Conservation (phyloP, 2,113 vertebrate species). For the Hippolais icterina region DNA sequence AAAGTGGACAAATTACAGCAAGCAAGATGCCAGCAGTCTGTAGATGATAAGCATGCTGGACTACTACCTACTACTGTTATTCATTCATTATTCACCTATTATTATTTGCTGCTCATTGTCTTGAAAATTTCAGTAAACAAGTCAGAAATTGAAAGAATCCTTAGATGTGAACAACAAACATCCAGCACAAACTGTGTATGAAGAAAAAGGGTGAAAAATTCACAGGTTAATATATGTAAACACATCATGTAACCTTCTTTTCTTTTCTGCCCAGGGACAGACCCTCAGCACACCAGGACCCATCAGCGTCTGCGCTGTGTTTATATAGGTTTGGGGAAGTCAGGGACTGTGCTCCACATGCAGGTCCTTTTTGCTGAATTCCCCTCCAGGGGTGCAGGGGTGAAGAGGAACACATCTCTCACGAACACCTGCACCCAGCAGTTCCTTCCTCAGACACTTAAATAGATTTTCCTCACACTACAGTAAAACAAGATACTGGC, state of each 20-base stretch:
- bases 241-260: background rate
- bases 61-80: background rate
- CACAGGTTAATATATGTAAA: background rate
- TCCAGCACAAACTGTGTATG: background rate
- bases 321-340: conserved; percentile 64
- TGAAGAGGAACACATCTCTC: conserved; percentile 68
- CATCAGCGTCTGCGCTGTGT: background rate
- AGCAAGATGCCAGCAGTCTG: background rate
- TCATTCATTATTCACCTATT: background rate
- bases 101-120: background rate
- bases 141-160: background rate
- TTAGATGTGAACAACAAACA: background rate
- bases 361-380: conserved; percentile 63
- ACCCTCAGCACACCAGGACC: rapidly evolving
- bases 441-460: conserved; percentile 59
- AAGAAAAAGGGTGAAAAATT: background rate
- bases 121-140: background rate
- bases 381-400: conserved; percentile 59
- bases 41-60: background rate
- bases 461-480: conserved; percentile 38
- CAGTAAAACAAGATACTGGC: background rate
- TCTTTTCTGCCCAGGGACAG: background rate
- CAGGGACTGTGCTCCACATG: background rate
- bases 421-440: conserved; percentile 66
- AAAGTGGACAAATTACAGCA: background rate